These are phyloP conservation scores for Climacteris rufus DNA, from an alignment of 2,113 vertebrate species.

Conservation along the genomic window DNA sequence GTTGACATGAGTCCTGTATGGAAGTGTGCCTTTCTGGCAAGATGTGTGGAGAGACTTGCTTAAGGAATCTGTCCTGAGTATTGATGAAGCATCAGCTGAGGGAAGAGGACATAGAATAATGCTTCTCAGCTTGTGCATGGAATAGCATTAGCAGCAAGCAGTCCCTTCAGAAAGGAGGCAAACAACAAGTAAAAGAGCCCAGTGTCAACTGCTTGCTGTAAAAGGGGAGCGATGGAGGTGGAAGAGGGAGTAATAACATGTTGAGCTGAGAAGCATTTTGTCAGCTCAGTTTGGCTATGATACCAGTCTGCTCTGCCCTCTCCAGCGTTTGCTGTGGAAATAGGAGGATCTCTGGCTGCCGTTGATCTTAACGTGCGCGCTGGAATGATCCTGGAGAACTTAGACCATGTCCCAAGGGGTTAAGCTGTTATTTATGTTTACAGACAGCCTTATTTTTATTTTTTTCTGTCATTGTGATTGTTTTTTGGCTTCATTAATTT, in stretches of 20 bases:
- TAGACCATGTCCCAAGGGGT: background rate
- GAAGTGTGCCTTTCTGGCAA: background rate
- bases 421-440: background rate
- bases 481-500: background rate
- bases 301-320: background rate
- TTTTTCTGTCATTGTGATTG: background rate
- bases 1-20: background rate
- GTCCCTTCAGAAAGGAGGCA: background rate
- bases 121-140: constrained; percentile 5
- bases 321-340: background rate
- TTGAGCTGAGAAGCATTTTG: background rate
- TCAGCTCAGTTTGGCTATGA: background rate
- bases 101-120: constrained; percentile 33
- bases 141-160: constrained; percentile 23
- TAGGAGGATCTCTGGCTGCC: background rate
- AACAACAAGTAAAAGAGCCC: background rate
- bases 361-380: background rate
- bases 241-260: background rate
- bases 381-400: background rate
- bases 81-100: constrained; percentile 19
- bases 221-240: background rate
- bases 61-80: background rate
- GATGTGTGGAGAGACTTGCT: background rate
- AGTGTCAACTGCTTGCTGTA: constrained; percentile 10
- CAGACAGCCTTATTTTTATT: background rate